Evolutionary conservation across 2,113 vertebrate species (phyloP).

Genomic region (Amia ocellicauda): DNA sequence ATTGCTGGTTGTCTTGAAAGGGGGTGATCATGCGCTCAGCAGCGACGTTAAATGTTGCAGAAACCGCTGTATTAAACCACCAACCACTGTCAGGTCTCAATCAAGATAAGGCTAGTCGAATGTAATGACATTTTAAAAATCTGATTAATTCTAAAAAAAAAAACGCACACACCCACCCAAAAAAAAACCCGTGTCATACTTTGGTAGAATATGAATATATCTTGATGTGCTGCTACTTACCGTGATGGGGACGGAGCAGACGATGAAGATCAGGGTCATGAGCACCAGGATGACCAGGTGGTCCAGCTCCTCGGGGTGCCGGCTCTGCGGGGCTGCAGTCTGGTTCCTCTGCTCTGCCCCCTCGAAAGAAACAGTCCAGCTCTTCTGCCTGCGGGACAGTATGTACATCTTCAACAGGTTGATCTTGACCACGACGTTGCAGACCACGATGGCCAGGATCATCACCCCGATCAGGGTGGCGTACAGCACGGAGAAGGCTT

Average conservation of each 20-base stretch:
- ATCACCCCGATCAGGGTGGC: constrained; percentile 60
- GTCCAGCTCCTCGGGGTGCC: constrained; percentile 55
- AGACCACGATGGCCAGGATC: constrained; percentile 58
- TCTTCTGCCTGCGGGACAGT: constrained; percentile 32
- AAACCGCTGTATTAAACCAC: too few relatives aligned
- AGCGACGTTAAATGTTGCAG: too few relatives aligned
- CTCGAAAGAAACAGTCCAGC: neutral
- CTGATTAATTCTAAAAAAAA: too few relatives aligned
- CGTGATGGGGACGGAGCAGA: constrained; percentile 69
- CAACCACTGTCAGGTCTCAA: too few relatives aligned
- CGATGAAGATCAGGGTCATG: constrained; percentile 67
- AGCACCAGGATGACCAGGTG: constrained; percentile 67
- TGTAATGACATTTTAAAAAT: too few relatives aligned
- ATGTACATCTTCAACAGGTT: constrained; percentile 63
- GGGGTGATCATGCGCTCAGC: too few relatives aligned
- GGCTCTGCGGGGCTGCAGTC: neutral
- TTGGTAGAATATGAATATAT: too few relatives aligned
- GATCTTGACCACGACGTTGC: constrained; percentile 68
- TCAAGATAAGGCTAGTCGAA: too few relatives aligned
- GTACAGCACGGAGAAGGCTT: constrained; percentile 65
- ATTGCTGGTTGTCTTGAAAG: too few relatives aligned
- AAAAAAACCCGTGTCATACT: too few relatives aligned
- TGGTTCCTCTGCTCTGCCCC: constrained; percentile 8
- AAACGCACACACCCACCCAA: too few relatives aligned
- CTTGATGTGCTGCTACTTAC: constrained; percentile 45